These are phyloP conservation scores for Zosterops pallidus DNA, from an alignment of 2,113 vertebrate genomes.

Conservation along the genomic window DNA sequence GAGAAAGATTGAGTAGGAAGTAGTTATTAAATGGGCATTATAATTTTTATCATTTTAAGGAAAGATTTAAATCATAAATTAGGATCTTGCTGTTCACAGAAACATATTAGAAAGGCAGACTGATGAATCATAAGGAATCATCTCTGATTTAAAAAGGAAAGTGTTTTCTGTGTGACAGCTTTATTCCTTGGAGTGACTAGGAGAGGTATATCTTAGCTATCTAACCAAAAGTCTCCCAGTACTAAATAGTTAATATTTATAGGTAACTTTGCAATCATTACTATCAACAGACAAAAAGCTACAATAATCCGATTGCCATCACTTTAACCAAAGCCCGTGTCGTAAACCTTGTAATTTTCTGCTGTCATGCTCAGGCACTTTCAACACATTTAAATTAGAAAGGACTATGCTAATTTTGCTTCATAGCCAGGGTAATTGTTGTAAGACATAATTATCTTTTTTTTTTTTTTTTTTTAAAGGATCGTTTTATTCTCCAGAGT, in stretches of 20 bases:
- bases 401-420: slow-evolving; percentile 84
- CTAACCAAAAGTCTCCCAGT: slow-evolving; percentile 33
- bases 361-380: slow-evolving; percentile 80
- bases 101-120: background rate
- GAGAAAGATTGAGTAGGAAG: background rate
- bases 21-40: background rate
- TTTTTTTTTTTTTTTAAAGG: slow-evolving; percentile 35
- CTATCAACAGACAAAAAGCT: slow-evolving; percentile 68
- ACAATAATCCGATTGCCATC: slow-evolving; percentile 70
- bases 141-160: background rate
- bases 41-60: background rate
- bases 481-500: slow-evolving; percentile 72
- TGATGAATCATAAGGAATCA: background rate
- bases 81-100: background rate
- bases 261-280: slow-evolving; percentile 66
- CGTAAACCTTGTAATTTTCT: slow-evolving; percentile 82
- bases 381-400: slow-evolving; percentile 84
- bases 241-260: slow-evolving; percentile 70
- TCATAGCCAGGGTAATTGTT: slow-evolving; percentile 80
- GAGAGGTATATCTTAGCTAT: background rate
- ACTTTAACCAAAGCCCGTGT: slow-evolving; percentile 75
- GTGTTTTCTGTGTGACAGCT: background rate
- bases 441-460: slow-evolving; percentile 80
- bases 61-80: background rate
- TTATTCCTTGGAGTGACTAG: background rate